Conservation (phyloP, 2,113 vertebrate genomes). For the Vanacampus margaritifer region DNA sequence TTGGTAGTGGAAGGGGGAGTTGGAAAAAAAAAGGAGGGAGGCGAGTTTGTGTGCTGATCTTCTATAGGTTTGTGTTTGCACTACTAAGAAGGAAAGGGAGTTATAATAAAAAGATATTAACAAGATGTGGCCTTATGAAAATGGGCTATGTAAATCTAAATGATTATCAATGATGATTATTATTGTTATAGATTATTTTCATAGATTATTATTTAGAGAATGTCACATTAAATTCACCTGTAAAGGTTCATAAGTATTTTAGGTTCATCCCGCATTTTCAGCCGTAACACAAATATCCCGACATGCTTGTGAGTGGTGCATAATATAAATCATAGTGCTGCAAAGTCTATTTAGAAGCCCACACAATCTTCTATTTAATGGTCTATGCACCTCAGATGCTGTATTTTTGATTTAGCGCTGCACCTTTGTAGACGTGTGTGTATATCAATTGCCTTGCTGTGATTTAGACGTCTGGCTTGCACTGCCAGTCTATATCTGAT, state of each 20-base stretch:
- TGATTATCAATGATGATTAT: not conserved
- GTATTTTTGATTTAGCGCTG: not conserved
- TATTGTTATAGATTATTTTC: not conserved
- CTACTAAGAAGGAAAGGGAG: slow-evolving; percentile 47
- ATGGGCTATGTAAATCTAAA: not conserved
- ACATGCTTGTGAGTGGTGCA: not conserved
- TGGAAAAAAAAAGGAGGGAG: slow-evolving; percentile 1
- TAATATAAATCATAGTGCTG: not conserved
- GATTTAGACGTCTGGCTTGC: not conserved
- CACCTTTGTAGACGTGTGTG: not conserved
- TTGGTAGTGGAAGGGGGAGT: not conserved
- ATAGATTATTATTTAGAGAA: not conserved
- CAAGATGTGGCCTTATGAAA: not conserved
- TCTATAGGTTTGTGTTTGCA: slow-evolving; percentile 59
- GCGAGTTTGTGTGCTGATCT: slow-evolving; percentile 36
- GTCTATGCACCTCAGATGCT: not conserved
- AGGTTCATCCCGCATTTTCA: not conserved
- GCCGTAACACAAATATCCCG: not conserved
- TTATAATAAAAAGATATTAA: not conserved
- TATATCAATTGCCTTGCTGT: not conserved
- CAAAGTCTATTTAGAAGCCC: slow-evolving; percentile 2
- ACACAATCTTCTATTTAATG: slow-evolving; percentile 4
- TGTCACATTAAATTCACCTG: not conserved
- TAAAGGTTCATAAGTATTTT: not conserved
- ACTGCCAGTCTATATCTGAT: not conserved